A percentile compares a stretch with the other conserved stretches of the same genome.
phyloP scores from a whole-genome alignment of 2,888 invertebrate genomes.

The Axea sp. region DNA sequence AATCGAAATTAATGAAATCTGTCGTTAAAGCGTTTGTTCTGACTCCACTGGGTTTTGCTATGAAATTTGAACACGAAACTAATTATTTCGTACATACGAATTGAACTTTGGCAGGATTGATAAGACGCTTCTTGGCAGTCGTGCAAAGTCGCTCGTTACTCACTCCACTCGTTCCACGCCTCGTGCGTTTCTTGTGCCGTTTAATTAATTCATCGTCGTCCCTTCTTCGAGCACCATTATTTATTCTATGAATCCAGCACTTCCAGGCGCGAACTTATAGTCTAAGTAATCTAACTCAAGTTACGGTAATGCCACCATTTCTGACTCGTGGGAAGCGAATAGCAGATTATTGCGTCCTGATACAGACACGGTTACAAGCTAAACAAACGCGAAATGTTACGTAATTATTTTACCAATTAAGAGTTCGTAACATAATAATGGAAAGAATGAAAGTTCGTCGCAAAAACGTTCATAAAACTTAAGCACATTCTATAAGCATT shows the following conservation, averaged over 20 bases:
- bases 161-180: conserved; percentile 36
- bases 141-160: conserved; percentile 31
- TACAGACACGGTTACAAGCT: conserved; percentile 30
- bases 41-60: background rate
- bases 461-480: no score
- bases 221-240: conserved; percentile 42
- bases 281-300: conserved; percentile 39
- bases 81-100: conserved; percentile 50
- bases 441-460: no score
- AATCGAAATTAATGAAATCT: no score
- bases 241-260: conserved; percentile 51
- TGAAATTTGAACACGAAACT: conserved; percentile 18
- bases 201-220: conserved; percentile 60
- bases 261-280: conserved; percentile 53
- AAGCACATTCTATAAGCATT: no score
- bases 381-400: conserved; percentile 32
- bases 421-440: no score
- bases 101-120: conserved; percentile 40
- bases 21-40: no score
- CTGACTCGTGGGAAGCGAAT: conserved; percentile 55
- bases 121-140: conserved; percentile 30
- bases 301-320: conserved; percentile 58
- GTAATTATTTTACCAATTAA: no score
- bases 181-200: conserved; percentile 46
- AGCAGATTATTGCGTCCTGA: conserved; percentile 49